Evolutionary conservation across 2,113 vertebrate species (phyloP), one percentile per base, ranked within the genome.

Genomic region (Platycercus adscitus): DNA sequence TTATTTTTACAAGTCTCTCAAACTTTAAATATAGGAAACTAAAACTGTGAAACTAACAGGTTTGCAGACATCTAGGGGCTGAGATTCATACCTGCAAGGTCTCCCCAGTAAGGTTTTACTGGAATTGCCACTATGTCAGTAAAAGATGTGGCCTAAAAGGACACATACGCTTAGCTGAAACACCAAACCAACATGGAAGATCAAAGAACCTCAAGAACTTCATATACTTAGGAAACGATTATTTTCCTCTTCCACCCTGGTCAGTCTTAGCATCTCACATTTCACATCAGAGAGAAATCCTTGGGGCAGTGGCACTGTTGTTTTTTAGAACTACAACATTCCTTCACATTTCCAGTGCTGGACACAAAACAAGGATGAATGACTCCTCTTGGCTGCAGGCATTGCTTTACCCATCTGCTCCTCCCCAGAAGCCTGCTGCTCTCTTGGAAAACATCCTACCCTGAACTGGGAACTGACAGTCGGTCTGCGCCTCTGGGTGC

Each of bases 391-490:
- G 95, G 96, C 95, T 91, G 52, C 81, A 91, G 90, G 81, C 91
- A 69, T 95, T 88, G 81, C 71, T 95, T 92, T 90, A 79, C 61
- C 95, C 93, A 95, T 93, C 88, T 92, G 94, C 94, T 94, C 80
- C 61, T 94, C 61, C 81, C 80, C 55, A 83, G 85, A 92, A 95
- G 86, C 86, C 88, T 83, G 56, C 89, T 92, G 96, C 65, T 96
- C 29, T 85, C 83, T 93, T 97, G 95, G 93, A 93, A 92, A 95
- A 91, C 73, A 53, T 77, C 98, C 97, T 97, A 99, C 99, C 98
- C 99, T 98, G 98, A 99, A 99, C 97, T 99, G 99, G 35, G 99
- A 99, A 96, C 99, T 99, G 98, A 99, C 99, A 17, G 99, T 99
- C 29, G 99, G 98, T 93, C 98, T 99, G 91, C 99, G 98, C 89